Evolutionary conservation across 2,888 invertebrate species (phyloP), one percentile per base, ranked within the genome.

Genomic region (Dryococelus australis): DNA sequence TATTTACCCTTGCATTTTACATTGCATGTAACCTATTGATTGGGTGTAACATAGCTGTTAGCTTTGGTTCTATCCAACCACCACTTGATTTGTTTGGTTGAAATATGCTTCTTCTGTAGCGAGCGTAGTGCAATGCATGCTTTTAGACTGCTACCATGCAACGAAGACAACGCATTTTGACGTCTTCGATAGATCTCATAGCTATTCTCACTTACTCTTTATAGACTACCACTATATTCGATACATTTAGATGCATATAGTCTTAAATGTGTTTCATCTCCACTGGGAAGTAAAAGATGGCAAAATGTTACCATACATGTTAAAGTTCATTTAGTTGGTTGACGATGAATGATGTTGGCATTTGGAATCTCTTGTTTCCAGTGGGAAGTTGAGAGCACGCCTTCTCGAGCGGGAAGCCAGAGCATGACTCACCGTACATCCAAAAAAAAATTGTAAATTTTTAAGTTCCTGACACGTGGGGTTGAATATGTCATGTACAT

Each of bases 1-100:
- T 86, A 89, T 88, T 85, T 87, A 89, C 89, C 89, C 88, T 88
- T 88, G 88, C 89, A 89, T 88, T 88, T 89, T 89, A 88, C 88
- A 88, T 89, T 89, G 89, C 89, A 89, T 89, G 89, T 88, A 86
- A 87, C 87, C 88, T 88, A 88, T 87, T 88, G 86, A 84, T 86
- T 88, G 88, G 87, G 88, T 88, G 88, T 89, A 86, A 88, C 80
- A 87, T 88, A 87, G 88, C 84, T 85, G 28, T 89, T 87, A 87
- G 88, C 89, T 89, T 89, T 87, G 87, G 86, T 88, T 88, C 87
- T 87, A 86, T 88, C 89, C 88, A 87, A 88, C 88, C 88, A 89
- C 84, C 84, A 78, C 78, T 78, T 87, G 83, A 87, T 89, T 88
- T 87, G 89, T 89, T 88, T 85, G 87, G 87, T 86, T 88, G 88